Conservation (phyloP, 2,888 invertebrate species). For the Gastracanthus pulcherrimus region DNA sequence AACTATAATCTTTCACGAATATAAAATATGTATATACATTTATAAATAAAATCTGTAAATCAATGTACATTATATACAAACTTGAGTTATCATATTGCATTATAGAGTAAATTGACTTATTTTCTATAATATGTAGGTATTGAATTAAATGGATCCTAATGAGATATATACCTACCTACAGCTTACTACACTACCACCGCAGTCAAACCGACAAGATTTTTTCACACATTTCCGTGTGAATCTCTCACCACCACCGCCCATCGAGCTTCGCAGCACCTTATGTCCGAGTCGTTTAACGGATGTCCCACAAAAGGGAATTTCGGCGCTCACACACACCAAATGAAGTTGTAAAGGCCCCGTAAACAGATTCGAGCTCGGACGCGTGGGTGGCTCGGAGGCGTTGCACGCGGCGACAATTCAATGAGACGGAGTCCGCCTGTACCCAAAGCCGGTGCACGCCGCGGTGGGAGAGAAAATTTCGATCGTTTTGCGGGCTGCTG, state of each 20-base stretch:
- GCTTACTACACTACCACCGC: too few species aligned
- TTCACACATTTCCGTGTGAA: not conserved
- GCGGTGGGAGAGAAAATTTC: not conserved
- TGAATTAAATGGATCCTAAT: too few species aligned
- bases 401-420: not conserved
- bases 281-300: not conserved
- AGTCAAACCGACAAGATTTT: not conserved
- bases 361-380: not conserved
- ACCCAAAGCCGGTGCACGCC: too few species aligned
- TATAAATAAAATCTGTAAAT: too few species aligned
- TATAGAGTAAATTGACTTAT: too few species aligned
- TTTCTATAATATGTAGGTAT: too few species aligned
- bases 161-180: too few species aligned
- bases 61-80: too few species aligned
- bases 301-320: not conserved
- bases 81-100: too few species aligned
- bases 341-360: conserved; percentile 12
- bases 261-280: not conserved
- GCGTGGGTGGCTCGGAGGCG: not conserved
- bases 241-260: not conserved
- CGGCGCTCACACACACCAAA: not conserved
- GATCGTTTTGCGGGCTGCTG: conserved; percentile 11
- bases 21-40: too few species aligned
- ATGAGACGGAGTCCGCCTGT: not conserved
- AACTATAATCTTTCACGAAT: too few species aligned